Conservation (phyloP, 2,113 vertebrate genomes). For the Vanacampus margaritifer region DNA sequence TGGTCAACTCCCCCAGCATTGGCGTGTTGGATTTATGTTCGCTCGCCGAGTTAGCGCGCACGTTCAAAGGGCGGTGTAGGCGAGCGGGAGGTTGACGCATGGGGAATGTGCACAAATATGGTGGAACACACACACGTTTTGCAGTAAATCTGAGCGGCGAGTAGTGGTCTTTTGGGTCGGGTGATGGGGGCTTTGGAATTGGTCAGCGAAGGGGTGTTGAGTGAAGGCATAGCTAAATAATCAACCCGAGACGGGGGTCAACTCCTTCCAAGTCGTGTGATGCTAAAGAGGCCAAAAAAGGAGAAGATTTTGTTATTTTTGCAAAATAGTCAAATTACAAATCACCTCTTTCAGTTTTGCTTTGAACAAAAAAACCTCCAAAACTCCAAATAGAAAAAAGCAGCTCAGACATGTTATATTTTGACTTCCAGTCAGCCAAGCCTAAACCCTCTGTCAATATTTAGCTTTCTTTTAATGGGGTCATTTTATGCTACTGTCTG, state of each 20-base stretch:
- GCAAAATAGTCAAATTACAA: slow-evolving; percentile 31
- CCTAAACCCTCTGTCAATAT: slow-evolving; percentile 70
- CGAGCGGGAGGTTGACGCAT: slow-evolving; percentile 51
- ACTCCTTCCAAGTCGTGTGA: slow-evolving; percentile 46
- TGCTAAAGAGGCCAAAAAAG: slow-evolving; percentile 38
- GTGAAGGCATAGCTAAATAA: slow-evolving; percentile 63
- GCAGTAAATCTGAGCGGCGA: slow-evolving; percentile 67
- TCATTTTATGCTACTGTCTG: slow-evolving; percentile 67
- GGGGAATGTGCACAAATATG: slow-evolving; percentile 66
- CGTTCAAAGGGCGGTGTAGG: slow-evolving; percentile 63
- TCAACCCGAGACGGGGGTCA: slow-evolving; percentile 50
- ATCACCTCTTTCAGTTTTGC: slow-evolving; percentile 21
- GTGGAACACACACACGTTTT: slow-evolving; percentile 64
- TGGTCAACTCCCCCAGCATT: slow-evolving; percentile 67
- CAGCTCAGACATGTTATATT: slow-evolving; percentile 48
- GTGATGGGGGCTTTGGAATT: slow-evolving; percentile 14
- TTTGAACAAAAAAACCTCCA: slow-evolving; percentile 22
- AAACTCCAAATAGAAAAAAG: slow-evolving; percentile 19
- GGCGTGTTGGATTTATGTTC: slow-evolving; percentile 87
- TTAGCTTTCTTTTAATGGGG: slow-evolving; percentile 62
- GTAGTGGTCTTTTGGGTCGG: slow-evolving; percentile 43
- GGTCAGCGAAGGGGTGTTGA: slow-evolving; percentile 56
- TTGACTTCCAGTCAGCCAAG: slow-evolving; percentile 58
- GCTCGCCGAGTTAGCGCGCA: slow-evolving; percentile 69
- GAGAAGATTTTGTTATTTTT: slow-evolving; percentile 24